Evolutionary conservation across 2,797 vertebrate genomes (phyloP).

Genomic region (Coregonus suidteri): DNA sequence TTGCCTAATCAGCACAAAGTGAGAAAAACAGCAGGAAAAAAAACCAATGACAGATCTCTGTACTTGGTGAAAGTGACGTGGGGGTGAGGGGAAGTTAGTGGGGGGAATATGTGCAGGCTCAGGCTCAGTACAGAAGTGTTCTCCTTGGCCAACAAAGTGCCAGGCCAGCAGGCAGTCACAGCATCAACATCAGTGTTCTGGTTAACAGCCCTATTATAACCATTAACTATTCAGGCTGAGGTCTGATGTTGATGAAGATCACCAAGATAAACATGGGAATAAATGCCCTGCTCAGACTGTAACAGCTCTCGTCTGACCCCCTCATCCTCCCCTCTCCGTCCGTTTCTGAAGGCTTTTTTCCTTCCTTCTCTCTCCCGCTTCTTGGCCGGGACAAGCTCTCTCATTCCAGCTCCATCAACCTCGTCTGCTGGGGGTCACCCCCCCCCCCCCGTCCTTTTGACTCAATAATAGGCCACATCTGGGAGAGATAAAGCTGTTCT

Average conservation of each 20-base stretch:
- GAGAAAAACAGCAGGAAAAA: conserved; percentile 12
- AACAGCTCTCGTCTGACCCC: not conserved
- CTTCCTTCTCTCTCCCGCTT: conserved; percentile 36
- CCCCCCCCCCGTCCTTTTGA: conserved; percentile 21
- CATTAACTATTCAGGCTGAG: not conserved
- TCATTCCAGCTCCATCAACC: conserved; percentile 73
- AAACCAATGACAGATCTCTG: conserved; percentile 25
- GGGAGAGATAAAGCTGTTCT: conserved; percentile 70
- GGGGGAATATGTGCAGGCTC: conserved; percentile 4
- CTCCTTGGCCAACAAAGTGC: conserved; percentile 25
- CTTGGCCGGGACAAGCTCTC: conserved; percentile 26
- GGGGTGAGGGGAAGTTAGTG: not conserved
- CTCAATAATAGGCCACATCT: conserved; percentile 72
- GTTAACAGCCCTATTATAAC: conserved; percentile 20
- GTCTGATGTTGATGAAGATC: conserved; percentile 47
- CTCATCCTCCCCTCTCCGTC: not conserved
- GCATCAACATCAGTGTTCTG: not conserved
- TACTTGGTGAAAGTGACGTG: conserved; percentile 10
- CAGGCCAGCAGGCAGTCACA: conserved; percentile 15
- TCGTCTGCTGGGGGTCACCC: conserved; percentile 76
- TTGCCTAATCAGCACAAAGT: not conserved
- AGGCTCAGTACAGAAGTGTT: not conserved
- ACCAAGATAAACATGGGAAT: conserved; percentile 35
- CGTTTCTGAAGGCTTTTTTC: conserved; percentile 6
- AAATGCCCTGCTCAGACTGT: conserved; percentile 9